phyloP scores from a whole-genome alignment of 2,113 vertebrate species.

The Clarias magur region DNA sequence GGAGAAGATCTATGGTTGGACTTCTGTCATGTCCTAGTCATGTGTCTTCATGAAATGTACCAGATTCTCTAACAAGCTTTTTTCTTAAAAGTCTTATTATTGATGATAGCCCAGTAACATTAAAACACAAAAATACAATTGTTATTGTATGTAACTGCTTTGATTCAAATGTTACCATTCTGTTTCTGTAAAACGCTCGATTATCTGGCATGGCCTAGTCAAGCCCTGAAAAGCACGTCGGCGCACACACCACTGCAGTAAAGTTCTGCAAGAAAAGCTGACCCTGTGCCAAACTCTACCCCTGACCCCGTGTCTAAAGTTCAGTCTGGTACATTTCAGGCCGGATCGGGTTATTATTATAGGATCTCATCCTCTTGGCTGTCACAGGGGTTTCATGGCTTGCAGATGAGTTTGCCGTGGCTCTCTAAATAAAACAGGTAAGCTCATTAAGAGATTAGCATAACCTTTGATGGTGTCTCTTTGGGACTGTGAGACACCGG shows the following conservation, averaged over 20 bases:
- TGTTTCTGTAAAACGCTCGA: neutral
- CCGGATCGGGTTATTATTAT: conserved; percentile 37
- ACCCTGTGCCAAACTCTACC: neutral
- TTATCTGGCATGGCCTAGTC: neutral
- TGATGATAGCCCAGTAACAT: neutral
- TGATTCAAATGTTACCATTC: neutral
- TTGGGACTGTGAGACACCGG: neutral
- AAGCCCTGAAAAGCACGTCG: neutral
- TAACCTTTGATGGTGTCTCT: conserved; percentile 27
- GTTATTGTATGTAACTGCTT: neutral
- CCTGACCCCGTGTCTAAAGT: neutral
- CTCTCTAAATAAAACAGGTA: conserved; percentile 37
- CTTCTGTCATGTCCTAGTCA: neutral
- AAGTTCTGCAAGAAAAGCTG: neutral
- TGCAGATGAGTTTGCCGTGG: neutral
- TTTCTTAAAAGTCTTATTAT: neutral
- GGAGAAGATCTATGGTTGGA: neutral
- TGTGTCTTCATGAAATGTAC: neutral
- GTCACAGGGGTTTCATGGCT: conserved; percentile 28
- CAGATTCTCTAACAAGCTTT: neutral
- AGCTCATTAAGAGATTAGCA: conserved; percentile 43
- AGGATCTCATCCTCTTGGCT: conserved; percentile 5
- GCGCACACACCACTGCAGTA: too few relatives aligned
- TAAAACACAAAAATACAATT: neutral
- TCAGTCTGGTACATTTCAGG: neutral